A percentile compares a stretch with the other conserved stretches of the same genome.
phyloP scores from a whole-genome alignment of 2,113 vertebrate genomes.

The Megaleporinus macrocephalus region DNA sequence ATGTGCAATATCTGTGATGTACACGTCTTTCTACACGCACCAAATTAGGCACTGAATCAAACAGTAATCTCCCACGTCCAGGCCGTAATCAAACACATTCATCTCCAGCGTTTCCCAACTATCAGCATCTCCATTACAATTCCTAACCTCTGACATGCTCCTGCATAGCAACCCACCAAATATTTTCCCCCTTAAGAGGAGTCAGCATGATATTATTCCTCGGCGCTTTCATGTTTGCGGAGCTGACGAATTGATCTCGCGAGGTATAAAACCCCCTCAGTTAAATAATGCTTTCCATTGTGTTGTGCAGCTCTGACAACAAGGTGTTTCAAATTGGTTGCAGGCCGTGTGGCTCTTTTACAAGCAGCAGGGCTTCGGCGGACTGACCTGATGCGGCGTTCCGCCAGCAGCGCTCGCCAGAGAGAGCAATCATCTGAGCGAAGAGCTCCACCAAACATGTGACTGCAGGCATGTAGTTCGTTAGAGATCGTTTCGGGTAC shows the following conservation, averaged over 20 bases:
- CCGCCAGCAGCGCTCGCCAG: conserved; percentile 16
- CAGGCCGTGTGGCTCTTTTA: conserved; percentile 50
- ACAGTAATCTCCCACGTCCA: background rate
- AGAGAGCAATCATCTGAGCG: conserved; percentile 10
- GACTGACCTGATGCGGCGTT: conserved; percentile 38
- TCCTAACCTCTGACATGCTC: conserved; percentile 25
- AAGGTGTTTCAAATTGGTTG: conserved; percentile 60
- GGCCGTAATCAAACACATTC: background rate
- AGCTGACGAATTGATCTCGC: conserved; percentile 45
- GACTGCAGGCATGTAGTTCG: background rate
- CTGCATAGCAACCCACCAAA: conserved; percentile 55
- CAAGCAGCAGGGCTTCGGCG: conserved; percentile 52
- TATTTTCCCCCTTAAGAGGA: conserved; percentile 48
- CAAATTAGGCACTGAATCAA: background rate
- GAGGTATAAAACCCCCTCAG: conserved; percentile 43
- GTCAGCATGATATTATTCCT: conserved; percentile 40
- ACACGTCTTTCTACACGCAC: no score
- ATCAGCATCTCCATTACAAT: conserved; percentile 25
- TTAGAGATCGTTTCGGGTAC: background rate
- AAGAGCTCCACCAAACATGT: conserved; percentile 32
- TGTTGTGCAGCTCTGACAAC: conserved; percentile 42
- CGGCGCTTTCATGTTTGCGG: conserved; percentile 35
- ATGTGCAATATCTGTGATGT: no score
- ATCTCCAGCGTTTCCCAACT: background rate
- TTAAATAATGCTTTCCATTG: conserved; percentile 42